Base-by-base conservation (phyloP, 2,797 vertebrate species). In the Manis pentadactyla region DNA sequence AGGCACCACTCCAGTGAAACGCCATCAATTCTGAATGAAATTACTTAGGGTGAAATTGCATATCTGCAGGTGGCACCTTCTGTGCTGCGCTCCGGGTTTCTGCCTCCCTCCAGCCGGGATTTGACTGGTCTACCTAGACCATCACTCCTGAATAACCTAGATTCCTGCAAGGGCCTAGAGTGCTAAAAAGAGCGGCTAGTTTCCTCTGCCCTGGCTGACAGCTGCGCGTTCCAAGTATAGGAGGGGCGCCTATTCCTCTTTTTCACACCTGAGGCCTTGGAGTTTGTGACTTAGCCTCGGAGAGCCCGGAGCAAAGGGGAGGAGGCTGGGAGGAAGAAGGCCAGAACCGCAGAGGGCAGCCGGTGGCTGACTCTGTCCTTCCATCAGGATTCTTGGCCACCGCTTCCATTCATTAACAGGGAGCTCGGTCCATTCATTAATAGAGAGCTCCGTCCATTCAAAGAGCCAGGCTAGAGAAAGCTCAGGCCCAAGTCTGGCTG, bases 11-110 rank as follows among this genome's bases (percentile, higher is more conserved):
- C 68, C 66, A 29, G 88, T 8, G 61, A 90, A 92, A 69, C 7
- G 49, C 93, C 93, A 73, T 89, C 94, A 87, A 82, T 95, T 95
- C 90, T 61, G 94, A 87, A 92, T 85, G 96, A 93, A 95, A 90
- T 96, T 64, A 46, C 93, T 94, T 34, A 39, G 91, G 94, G 93
- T 69, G 89, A 90, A 77, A 93, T 66, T 81, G 79, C 42, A 0
- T 11, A 73, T 74, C 93, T 88, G 93, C 83, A 73, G 91, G 92
- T 61, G 92, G 73, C 59, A 5, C 31, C 29, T 0, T 37, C 64
- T 15, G 23, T 46, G 74, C 46, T 34, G 75, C 42, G 3, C 79
- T 59, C 23, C 0, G 10, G 71, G 79, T 42, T 77, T 81, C 92
- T 63, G 55, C 87, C 59, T 77, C 31, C 69, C 53, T 37, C 42